Evolutionary conservation across 2,888 invertebrate genomes (phyloP).

Genomic region (Buathra laborator): DNA sequence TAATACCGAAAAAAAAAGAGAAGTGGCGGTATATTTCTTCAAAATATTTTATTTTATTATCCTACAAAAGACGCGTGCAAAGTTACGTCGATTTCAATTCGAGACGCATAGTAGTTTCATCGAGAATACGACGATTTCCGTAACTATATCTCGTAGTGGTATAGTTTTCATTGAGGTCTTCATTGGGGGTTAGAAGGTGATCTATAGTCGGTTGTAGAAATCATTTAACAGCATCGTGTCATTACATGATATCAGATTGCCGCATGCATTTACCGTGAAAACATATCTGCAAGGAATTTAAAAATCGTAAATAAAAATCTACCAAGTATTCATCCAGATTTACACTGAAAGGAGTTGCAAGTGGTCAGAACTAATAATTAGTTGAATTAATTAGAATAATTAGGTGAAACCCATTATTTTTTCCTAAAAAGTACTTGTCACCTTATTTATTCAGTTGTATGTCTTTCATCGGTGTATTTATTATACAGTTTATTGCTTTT

Average conservation of each 20-base stretch:
- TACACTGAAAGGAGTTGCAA: background rate
- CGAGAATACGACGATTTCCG: background rate
- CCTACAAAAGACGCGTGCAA: background rate
- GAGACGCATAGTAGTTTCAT: background rate
- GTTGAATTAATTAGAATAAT: too few relatives aligned
- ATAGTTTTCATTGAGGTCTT: background rate
- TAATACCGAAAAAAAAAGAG: too few relatives aligned
- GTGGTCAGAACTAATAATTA: too few relatives aligned
- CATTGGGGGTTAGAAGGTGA: background rate
- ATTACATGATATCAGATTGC: constrained; percentile 20
- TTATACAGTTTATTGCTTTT: too few relatives aligned
- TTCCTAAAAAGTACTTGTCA: background rate
- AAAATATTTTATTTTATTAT: too few relatives aligned
- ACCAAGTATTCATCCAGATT: background rate
- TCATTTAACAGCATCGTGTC: background rate
- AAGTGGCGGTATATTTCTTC: too few relatives aligned
- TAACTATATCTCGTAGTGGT: background rate
- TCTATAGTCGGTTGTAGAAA: background rate
- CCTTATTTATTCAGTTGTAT: too few relatives aligned
- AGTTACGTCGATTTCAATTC: background rate
- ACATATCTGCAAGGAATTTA: constrained; percentile 48
- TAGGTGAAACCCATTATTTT: background rate
- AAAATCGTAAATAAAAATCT: background rate
- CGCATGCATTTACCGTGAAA: constrained; percentile 44
- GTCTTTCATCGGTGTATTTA: background rate